Base-by-base conservation (phyloP, 2,797 vertebrate species). In the Limosa lapponica region DNA sequence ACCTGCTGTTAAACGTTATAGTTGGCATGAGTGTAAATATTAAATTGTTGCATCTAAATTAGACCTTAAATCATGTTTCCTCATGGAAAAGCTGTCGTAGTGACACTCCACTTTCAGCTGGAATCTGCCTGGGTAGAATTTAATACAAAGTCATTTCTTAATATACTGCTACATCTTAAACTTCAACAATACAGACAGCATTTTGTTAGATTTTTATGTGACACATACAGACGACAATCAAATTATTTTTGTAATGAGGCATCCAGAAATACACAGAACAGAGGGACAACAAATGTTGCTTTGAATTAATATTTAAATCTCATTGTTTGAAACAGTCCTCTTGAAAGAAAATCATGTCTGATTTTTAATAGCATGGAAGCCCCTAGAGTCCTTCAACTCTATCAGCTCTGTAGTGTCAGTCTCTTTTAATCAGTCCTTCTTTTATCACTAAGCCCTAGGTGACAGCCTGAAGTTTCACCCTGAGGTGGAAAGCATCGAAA, bases 251-350 rank as follows among this genome's bases (percentile, higher is more conserved):
- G 80, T 89, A 90, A 95, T 82, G 84, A 96, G 52, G 30, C 52
- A 91, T 80, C 64, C 75, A 89, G 48, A 95, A 93, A 89, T 89
- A 89, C 52, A 87, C 41, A 86, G 64, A 80, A 57, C 44, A 89
- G 74, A 74, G 65, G 32, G 52, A 22, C 64, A 96, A 87, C 78
- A 92, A 97, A 92, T 84, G 86, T 87, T 93, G 64, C 15, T 92
- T 96, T 92, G 90, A 91, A 96, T 93, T 93, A 93, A 94, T 94
- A 94, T 94, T 96, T 95, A 92, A 87, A 94, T 89, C 79, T 92
- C 48, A 82, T 92, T 97, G 90, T 94, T 94, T 92, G 89, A 92
- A 94, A 91, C 44, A 91, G 61, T 77, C 62, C 65, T 94, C 91
- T 82, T 95, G 89, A 95, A 96, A 92, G 75, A 61, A 95, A 96